phyloP scores from a whole-genome alignment of 2,113 vertebrate species.

The Scalopus aquaticus region DNA sequence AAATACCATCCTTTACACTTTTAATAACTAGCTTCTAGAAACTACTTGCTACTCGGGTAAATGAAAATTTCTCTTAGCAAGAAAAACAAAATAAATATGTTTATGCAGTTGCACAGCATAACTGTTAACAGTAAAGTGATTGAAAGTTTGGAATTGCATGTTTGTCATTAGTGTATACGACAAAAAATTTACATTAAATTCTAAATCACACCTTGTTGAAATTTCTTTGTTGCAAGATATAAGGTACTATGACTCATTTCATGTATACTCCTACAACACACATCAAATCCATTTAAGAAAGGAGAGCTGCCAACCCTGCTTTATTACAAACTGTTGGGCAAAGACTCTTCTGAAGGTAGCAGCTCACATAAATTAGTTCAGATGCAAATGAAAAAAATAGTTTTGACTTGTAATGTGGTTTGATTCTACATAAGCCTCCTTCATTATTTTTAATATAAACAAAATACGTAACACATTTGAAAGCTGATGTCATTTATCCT shows the following conservation, averaged over 20 bases:
- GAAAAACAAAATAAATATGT: neutral
- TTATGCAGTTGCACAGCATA: neutral
- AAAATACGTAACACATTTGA: neutral
- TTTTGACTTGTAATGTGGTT: neutral
- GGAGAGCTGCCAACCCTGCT: neutral
- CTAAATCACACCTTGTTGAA: neutral
- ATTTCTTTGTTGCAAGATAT: slow-evolving; percentile 25
- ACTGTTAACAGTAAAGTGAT: neutral
- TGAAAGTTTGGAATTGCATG: neutral
- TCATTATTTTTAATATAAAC: neutral
- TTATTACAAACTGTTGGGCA: fast-evolving
- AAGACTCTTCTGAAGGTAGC: neutral
- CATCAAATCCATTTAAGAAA: neutral
- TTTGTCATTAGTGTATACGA: neutral
- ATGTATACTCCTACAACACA: neutral
- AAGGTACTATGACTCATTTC: neutral
- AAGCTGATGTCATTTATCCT: neutral
- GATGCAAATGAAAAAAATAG: neutral
- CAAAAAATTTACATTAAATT: slow-evolving; percentile 56
- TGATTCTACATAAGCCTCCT: neutral
- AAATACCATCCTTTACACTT: neutral
- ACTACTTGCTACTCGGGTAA: neutral
- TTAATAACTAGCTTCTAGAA: slow-evolving; percentile 38
- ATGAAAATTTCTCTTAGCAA: neutral
- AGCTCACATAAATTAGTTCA: neutral